These are phyloP conservation scores for Pipa parva DNA, from an alignment of 2,113 vertebrate species.

Conservation along the genomic window DNA sequence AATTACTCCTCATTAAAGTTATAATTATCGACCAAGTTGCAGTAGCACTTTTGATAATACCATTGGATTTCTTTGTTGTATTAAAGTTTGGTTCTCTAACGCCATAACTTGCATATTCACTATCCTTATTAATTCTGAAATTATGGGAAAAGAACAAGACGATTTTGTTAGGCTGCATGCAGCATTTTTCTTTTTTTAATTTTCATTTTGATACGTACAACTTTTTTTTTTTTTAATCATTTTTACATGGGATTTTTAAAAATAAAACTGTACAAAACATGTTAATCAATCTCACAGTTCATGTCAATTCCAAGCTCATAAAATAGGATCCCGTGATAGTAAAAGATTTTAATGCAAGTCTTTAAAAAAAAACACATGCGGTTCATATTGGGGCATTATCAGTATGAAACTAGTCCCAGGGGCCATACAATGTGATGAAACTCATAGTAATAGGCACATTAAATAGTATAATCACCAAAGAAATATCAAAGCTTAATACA, in stretches of 20 bases:
- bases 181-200: slow-evolving; percentile 74
- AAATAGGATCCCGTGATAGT: slow-evolving; percentile 42
- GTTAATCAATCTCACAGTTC: slow-evolving; percentile 44
- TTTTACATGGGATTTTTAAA: slow-evolving; percentile 46
- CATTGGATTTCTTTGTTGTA: too few species aligned
- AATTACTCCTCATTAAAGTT: too few species aligned
- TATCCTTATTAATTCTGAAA: too few species aligned
- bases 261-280: slow-evolving; percentile 71
- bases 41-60: too few species aligned
- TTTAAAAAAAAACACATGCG: slow-evolving; percentile 21
- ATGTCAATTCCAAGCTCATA: slow-evolving; percentile 40
- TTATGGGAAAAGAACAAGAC: rapidly evolving
- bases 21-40: too few species aligned
- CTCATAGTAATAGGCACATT: too few species aligned
- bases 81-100: too few species aligned
- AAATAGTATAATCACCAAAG: too few species aligned
- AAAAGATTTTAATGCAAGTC: slow-evolving; percentile 17
- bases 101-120: too few species aligned
- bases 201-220: slow-evolving; percentile 56
- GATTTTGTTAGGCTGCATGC: slow-evolving; percentile 69
- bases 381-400: not conserved
- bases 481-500: too few species aligned
- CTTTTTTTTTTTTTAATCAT: slow-evolving; percentile 9
- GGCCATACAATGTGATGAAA: too few species aligned
- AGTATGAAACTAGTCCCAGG: too few species aligned